Evolutionary conservation across 2,888 invertebrate genomes (phyloP).

Genomic region (Meteorus cinctellus): DNA sequence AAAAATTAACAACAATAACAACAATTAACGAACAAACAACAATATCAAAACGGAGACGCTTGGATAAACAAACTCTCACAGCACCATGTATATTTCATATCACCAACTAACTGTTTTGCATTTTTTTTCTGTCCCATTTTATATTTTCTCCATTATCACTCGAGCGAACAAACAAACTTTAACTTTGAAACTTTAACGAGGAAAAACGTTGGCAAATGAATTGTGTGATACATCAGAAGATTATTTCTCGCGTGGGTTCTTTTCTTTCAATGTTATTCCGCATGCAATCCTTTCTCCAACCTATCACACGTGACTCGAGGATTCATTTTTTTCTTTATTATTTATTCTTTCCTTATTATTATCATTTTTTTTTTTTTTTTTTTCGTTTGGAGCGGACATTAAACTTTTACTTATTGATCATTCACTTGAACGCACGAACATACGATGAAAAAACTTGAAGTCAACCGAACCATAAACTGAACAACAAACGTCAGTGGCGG

Average conservation of each 20-base stretch:
- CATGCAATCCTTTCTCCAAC: slow-evolving; percentile 10
- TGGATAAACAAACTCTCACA: slow-evolving; percentile 15
- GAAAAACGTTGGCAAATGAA: slow-evolving; percentile 1
- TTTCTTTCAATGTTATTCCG: neutral
- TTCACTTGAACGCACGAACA: slow-evolving; percentile 32
- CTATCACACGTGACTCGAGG: slow-evolving; percentile 5
- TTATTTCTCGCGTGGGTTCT: neutral
- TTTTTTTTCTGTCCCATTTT: slow-evolving; percentile 8
- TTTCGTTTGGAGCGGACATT: neutral
- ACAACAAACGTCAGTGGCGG: slow-evolving; percentile 22
- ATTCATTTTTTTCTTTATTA: neutral
- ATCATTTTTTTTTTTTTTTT: neutral
- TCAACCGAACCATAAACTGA: slow-evolving; percentile 21
- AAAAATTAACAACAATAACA: neutral
- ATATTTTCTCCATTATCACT: slow-evolving; percentile 4
- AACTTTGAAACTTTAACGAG: slow-evolving; percentile 7
- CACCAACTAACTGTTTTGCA: neutral
- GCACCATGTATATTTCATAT: slow-evolving; percentile 15
- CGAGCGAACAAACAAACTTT: slow-evolving; percentile 10
- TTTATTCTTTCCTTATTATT: neutral
- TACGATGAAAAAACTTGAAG: slow-evolving; percentile 9
- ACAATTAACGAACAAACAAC: slow-evolving; percentile 4
- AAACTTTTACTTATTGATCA: slow-evolving; percentile 16
- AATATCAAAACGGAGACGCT: slow-evolving; percentile 10
- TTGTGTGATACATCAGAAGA: neutral